Percentiles rank a stretch among this genome's conserved stretches.
Evolutionary conservation across 2,797 vertebrate genomes (phyloP).

Genomic region (Poeciliopsis infans): DNA sequence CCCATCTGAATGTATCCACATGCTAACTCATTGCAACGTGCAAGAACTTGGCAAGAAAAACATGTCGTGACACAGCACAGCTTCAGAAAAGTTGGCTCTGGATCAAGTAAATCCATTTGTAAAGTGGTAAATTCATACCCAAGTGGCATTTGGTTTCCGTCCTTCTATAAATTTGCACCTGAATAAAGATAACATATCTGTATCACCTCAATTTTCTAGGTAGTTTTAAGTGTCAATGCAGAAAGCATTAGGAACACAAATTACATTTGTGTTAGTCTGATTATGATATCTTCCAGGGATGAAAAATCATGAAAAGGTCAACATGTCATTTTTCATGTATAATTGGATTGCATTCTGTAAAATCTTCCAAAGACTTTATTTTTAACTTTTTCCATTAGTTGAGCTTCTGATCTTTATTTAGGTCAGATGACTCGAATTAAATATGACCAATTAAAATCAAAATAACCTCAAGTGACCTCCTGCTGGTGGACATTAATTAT

Average conservation of each 20-base stretch:
- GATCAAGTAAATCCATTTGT: not conserved
- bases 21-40: constrained; percentile 40
- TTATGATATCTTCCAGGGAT: not conserved
- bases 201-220: not conserved
- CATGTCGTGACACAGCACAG: not conserved
- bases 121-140: not conserved
- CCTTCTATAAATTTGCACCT: not conserved
- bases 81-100: not conserved
- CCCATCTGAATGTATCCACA: constrained; percentile 24
- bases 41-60: constrained; percentile 4
- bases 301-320: not conserved
- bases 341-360: not conserved
- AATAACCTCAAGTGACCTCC: not conserved
- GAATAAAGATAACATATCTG: not conserved
- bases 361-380: not conserved
- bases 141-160: not conserved
- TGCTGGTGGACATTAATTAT: not conserved
- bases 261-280: not conserved
- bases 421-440: not conserved
- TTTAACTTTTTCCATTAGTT: not conserved
- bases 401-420: not conserved
- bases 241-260: not conserved
- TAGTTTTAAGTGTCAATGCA: not conserved
- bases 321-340: not conserved
- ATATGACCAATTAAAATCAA: not conserved